These are phyloP conservation scores for Zapornia atra DNA, from an alignment of 2,113 vertebrate species.

Conservation along the genomic window DNA sequence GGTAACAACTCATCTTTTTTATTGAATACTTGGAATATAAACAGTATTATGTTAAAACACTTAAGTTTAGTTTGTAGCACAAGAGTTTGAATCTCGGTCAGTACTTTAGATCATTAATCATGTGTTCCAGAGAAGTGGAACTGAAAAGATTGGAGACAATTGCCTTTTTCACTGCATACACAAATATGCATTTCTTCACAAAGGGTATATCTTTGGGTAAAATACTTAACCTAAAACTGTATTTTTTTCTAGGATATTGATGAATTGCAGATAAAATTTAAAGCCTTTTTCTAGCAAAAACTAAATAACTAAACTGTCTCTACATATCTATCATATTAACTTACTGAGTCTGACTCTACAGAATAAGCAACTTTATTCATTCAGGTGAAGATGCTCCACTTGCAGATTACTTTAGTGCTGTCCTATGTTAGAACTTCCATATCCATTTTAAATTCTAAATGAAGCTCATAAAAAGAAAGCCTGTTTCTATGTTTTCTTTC, in stretches of 20 bases:
- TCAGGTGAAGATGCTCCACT: background rate
- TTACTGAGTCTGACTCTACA: background rate
- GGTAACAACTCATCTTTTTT: background rate
- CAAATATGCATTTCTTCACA: background rate
- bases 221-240: background rate
- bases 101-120: background rate
- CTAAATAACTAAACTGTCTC: background rate
- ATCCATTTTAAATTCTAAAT: background rate
- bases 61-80: background rate
- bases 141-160: background rate
- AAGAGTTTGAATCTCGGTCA: background rate
- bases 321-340: conserved; percentile 32
- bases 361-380: conserved; percentile 2
- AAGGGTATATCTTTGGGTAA: background rate
- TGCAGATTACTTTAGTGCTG: background rate
- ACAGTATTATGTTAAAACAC: background rate
- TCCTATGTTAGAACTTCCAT: background rate
- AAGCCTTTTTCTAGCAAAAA: conserved; percentile 11
- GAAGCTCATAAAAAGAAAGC: background rate
- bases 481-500: background rate
- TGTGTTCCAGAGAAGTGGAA: background rate
- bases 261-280: conserved; percentile 6
- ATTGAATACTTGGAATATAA: background rate
- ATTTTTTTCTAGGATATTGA: conserved; percentile 39
- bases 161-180: background rate